A percentile compares a stretch with the other conserved stretches of the same genome.
These are phyloP conservation scores for Anhinga anhinga DNA, from an alignment of 2,113 vertebrate genomes.

Conservation along the genomic window DNA sequence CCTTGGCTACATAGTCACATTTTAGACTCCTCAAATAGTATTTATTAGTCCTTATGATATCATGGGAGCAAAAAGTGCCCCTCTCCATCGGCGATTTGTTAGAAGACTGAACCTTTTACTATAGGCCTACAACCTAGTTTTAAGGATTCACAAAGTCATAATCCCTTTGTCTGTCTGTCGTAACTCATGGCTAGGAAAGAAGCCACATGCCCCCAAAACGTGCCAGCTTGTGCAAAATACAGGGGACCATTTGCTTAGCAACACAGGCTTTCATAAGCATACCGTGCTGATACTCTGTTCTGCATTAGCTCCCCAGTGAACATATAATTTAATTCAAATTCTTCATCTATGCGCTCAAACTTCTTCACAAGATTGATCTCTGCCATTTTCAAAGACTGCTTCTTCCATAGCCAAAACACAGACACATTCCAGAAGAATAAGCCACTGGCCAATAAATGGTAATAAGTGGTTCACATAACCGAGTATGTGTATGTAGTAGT, in stretches of 20 bases:
- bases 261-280: neutral
- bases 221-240: neutral
- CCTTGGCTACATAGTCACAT: neutral
- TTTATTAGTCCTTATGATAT: neutral
- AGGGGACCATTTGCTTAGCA: neutral
- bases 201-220: neutral
- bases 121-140: neutral
- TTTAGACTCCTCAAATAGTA: neutral
- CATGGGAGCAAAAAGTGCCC: neutral
- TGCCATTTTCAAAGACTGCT: neutral
- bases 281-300: neutral
- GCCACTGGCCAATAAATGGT: neutral
- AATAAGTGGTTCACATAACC: neutral
- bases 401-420: neutral
- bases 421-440: neutral
- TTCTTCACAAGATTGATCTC: neutral
- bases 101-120: neutral
- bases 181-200: neutral
- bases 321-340: neutral
- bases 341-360: neutral
- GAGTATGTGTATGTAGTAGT: fast-evolving
- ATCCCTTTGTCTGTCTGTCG: neutral
- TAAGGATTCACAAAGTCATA: neutral
- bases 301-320: neutral
- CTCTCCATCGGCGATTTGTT: fast-evolving